Evolutionary conservation across 2,888 invertebrate species (phyloP), one percentile per base, ranked within the genome.

Genomic region (Acanthosoma haemorrhoidale): DNA sequence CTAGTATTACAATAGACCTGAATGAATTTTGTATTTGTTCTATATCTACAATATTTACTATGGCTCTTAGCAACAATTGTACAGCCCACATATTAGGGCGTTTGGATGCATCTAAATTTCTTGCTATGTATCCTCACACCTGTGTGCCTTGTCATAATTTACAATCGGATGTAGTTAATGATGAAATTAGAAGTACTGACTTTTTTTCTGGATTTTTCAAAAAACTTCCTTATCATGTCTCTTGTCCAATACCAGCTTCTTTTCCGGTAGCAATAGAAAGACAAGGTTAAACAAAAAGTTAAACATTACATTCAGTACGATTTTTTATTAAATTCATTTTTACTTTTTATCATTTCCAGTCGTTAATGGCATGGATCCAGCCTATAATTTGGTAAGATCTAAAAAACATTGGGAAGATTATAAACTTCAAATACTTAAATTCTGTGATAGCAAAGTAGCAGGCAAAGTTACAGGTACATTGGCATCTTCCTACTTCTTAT

Each of bases 81-180:
- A 39, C 31, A 25, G 8, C 38, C 15, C 18, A 43, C 25, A 25
- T 39, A 3, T 43, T 64, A 9, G 43, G 64, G 11, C 41, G 25
- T 0, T 32, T 64, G 5, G 29, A 41, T 29, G 29, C 41, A 5
- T 9, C 2, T 16, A 32, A 11, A 15, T 64, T 43, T 29, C 64
- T 64, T 4, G 2, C 25, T 43, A 9, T 64, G 6, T 64, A 64
- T 18, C 64, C 64, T 18, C 64, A 64, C 32, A 38, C 9, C 15
- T 39, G 41, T 16, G 43, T 21, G 29, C 68, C 68, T 29, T 68
- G 51, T 18, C 58, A 68, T 25, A 68, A 68, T 68, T 21, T 68
- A 25, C 51, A 68, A 13, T 32, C 51, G 13, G 13, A 51, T 57
- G 6, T 13, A 13, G 8, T 16, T 16, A 16, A 16, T 4, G 25